Percentiles rank a stretch among this genome's conserved stretches.
phyloP scores from a whole-genome alignment of 2,888 invertebrate species.

The Maniola hyperantus region DNA sequence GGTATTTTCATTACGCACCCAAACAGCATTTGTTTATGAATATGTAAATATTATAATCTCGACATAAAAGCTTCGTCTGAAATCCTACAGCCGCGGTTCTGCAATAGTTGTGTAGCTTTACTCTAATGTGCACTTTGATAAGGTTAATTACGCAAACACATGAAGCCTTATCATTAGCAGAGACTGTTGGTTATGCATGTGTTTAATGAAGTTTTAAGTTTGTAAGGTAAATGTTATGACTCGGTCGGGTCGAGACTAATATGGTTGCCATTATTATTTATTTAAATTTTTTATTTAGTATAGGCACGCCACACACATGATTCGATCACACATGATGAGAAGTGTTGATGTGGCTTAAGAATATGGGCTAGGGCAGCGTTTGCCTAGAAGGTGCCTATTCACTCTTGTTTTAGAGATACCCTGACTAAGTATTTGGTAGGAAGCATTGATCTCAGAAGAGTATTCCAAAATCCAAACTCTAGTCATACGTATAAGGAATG shows the following conservation, averaged over 20 bases:
- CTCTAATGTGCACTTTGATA: slow-evolving; percentile 28
- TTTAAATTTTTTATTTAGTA: too few species aligned
- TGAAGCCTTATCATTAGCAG: slow-evolving; percentile 1
- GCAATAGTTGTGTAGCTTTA: slow-evolving; percentile 23
- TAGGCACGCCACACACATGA: too few species aligned
- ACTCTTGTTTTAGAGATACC: too few species aligned
- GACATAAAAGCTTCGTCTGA: slow-evolving; percentile 16
- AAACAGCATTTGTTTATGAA: slow-evolving; percentile 23
- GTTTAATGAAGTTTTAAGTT: background rate
- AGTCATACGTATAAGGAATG: too few species aligned
- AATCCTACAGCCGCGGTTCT: slow-evolving; percentile 10
- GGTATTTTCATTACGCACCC: slow-evolving; percentile 1
- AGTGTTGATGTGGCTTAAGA: too few species aligned
- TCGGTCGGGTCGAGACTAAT: background rate
- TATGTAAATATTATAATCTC: slow-evolving; percentile 24
- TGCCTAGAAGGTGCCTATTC: too few species aligned
- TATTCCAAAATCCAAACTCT: too few species aligned
- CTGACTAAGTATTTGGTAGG: too few species aligned
- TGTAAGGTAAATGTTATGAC: background rate
- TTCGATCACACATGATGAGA: too few species aligned
- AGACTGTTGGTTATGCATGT: background rate
- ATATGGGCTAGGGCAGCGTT: too few species aligned
- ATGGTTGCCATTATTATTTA: too few species aligned
- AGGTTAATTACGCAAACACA: slow-evolving; percentile 15
- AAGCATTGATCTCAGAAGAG: too few species aligned